A percentile compares a stretch with the other conserved stretches of the same genome.
phyloP scores from a whole-genome alignment of 2,888 invertebrate species.

The Apomyelois bistriatella region DNA sequence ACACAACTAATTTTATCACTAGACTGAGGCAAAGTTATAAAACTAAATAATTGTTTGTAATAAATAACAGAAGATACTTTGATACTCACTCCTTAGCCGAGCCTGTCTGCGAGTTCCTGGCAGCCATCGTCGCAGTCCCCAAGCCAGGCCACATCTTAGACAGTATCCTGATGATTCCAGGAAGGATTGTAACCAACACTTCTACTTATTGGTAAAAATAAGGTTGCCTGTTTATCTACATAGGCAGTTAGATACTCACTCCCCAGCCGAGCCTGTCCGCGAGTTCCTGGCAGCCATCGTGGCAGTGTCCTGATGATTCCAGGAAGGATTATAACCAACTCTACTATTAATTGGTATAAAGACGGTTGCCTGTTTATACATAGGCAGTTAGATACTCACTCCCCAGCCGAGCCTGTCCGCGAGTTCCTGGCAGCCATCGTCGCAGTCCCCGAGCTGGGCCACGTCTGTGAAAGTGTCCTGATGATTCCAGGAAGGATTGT shows the following conservation, averaged over 20 bases:
- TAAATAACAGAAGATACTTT: too few relatives aligned
- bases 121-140: constrained; percentile 93
- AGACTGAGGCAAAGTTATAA: too few relatives aligned
- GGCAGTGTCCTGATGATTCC: constrained; percentile 95
- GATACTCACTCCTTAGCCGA: constrained; percentile 87
- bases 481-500: too few relatives aligned
- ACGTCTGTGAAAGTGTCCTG: constrained; percentile 85
- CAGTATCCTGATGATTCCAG: too few relatives aligned
- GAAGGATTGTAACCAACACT: too few relatives aligned
- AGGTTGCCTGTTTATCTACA: too few relatives aligned
- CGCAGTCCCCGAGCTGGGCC: constrained; percentile 91
- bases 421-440: constrained; percentile 86
- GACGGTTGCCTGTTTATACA: too few relatives aligned
- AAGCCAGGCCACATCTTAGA: constrained; percentile 90
- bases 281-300: constrained; percentile 86
- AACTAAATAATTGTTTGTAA: too few relatives aligned
- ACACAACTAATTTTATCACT: too few relatives aligned
- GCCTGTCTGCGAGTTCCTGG: constrained; percentile 83
- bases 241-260: constrained; percentile 80
- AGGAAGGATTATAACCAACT: too few relatives aligned
- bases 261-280: constrained; percentile 90
- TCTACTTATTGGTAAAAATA: too few relatives aligned
- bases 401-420: constrained; percentile 90
- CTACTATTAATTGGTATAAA: too few relatives aligned
- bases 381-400: constrained; percentile 65